Base-by-base conservation (phyloP, 2,888 invertebrate species). In the Papilio elwesi region DNA sequence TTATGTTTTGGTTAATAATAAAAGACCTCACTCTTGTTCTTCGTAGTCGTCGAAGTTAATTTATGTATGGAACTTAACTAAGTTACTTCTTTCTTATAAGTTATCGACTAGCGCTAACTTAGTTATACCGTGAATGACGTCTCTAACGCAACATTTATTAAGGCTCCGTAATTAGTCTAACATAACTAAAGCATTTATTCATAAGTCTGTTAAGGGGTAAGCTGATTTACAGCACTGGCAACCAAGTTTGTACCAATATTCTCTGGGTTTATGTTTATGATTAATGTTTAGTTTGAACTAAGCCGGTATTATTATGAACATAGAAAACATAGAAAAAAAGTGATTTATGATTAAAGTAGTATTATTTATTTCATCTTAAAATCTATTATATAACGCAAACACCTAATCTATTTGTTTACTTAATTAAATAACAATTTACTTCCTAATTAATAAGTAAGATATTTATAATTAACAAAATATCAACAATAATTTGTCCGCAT, bases 221-320 rank as follows among this genome's bases (percentile, higher is more conserved):
- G 36, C 49, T 71, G 71, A 71, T 75, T 77, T 83, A 81, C 81
- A 79, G 80, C 80, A 75, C 78, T 55, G 5, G 71, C 71, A 49
- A 43, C 55, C 15, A 57, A 76, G 74, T 71, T 79, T 83, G 85
- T 86, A 86, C 86, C 86, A 87, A 88, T 89, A 90, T 86, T 87
- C 87, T n/a, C n/a, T n/a, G n/a, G n/a, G n/a, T n/a, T n/a, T n/a
- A n/a, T n/a, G n/a, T n/a, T n/a, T n/a, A n/a, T n/a, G n/a, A n/a
- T n/a, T n/a, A n/a, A n/a, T 90, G 88, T 88, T 90, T 87, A 88
- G 86, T 84, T 87, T 85, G n/a, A 38, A 88, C 89, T 90, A 88
- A 87, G 88, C 11, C 87, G 87, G 86, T 2, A 26, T 26, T 26
- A 26, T 26, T 26, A 86, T 88, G 87, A 90, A 87, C 87, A 87